Base-by-base conservation (phyloP, 2,797 vertebrate species). In the Helicolenus hilgendorfi region DNA sequence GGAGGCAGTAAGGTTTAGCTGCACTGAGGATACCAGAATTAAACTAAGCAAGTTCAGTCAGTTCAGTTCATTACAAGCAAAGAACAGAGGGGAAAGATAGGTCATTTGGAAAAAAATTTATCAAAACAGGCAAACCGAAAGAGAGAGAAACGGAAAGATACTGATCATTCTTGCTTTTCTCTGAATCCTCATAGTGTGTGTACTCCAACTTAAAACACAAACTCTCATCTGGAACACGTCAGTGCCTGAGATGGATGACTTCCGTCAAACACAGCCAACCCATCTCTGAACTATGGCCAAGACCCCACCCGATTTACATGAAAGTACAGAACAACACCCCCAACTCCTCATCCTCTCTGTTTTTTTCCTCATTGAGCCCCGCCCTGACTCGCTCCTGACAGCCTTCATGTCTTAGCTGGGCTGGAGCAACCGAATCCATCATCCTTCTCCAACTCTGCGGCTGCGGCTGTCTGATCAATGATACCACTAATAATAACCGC, bases 401-500 rank as follows among this genome's bases (percentile, higher is more conserved):
- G 90, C 86, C 92, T 93, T 87, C 72, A 83, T 72, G 82, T 85
- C 91, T 89, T 67, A 86, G 91, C 92, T 88, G 86, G 95, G 92
- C 89, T 60, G 75, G 81, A 89, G 94, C 94, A 92, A 87, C 89
- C 33, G 33, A 95, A 97, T 96, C 94, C 95, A 97, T 97, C 96
- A 97, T 96, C 89, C 83, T 86, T 92, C 94, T 96, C 89, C 81
- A 92, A 84, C 91, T 82, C 86, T 83, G 79, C 90, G 63, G 35
- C 90, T 92, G 85, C 59, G 59, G 80, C 93, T 89, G 86, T 95
- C 97, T 97, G 97, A 97, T 97, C 97, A 97, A 97, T 97, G 97
- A 97, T 97, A 97, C 93, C 91, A 92, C 97, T 97, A 97, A 97
- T 97, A 97, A 97, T 97, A 97, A 97, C 96, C 88, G 96, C 95